A percentile compares a stretch with the other conserved stretches of the same genome.
Evolutionary conservation across 2,888 invertebrate genomes (phyloP).

Genomic region (Cyclophora punctaria): DNA sequence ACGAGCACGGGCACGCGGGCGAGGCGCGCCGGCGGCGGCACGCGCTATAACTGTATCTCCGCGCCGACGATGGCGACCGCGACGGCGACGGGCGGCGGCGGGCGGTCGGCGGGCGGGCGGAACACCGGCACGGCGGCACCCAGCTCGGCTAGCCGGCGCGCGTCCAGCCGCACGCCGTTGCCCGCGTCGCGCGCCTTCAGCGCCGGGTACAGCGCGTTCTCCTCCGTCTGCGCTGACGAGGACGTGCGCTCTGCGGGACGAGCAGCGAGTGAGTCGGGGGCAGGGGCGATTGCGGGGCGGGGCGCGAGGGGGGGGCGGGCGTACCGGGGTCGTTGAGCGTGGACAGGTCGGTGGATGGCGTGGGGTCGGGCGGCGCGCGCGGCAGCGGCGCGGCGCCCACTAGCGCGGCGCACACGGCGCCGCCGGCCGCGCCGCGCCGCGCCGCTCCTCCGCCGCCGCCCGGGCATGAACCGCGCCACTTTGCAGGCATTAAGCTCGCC

Average conservation of each 20-base stretch:
- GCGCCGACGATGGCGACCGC: slow-evolving; percentile 31
- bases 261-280: too few species aligned
- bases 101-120: slow-evolving; percentile 13
- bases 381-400: slow-evolving; percentile 36
- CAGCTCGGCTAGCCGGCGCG: slow-evolving; percentile 21
- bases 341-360: slow-evolving; percentile 49
- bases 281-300: too few species aligned
- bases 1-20: slow-evolving; percentile 31
- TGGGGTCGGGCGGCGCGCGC: slow-evolving; percentile 36
- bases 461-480: slow-evolving; percentile 34
- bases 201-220: slow-evolving; percentile 26
- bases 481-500: slow-evolving; percentile 44
- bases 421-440: slow-evolving; percentile 33
- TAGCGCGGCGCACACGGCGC: slow-evolving; percentile 47
- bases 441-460: slow-evolving; percentile 22
- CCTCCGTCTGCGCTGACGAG: slow-evolving; percentile 56
- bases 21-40: slow-evolving; percentile 3
- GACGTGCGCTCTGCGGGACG: slow-evolving; percentile 34
- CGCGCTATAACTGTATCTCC: slow-evolving; percentile 32
- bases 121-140: slow-evolving; percentile 12
- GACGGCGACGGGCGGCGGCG: slow-evolving; percentile 22
- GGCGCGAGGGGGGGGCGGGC: not conserved
- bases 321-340: slow-evolving; percentile 42
- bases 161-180: slow-evolving; percentile 21
- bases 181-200: slow-evolving; percentile 4